A percentile compares a stretch with the other conserved stretches of the same genome.
Conservation (phyloP, 2,888 invertebrate species). For the Thymelicus lineola region DNA sequence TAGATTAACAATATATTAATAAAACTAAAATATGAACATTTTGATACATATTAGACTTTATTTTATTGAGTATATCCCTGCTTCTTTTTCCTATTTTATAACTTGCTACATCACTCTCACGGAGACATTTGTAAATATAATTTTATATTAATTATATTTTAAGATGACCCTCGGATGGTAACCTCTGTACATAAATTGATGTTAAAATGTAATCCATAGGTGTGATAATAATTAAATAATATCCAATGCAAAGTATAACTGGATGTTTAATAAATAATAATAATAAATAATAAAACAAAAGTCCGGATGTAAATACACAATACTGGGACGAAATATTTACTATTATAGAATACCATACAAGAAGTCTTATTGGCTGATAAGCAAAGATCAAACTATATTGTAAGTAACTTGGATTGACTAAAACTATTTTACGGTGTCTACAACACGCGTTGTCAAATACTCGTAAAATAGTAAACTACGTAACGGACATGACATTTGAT, state of each 20-base stretch:
- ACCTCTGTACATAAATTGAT: slow-evolving; percentile 27
- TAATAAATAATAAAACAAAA: slow-evolving; percentile 2
- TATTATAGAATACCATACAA: slow-evolving; percentile 2
- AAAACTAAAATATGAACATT: no score
- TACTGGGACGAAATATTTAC: background rate
- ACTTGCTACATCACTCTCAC: slow-evolving; percentile 9
- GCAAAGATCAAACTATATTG: background rate
- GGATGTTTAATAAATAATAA: no score
- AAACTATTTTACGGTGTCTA: background rate
- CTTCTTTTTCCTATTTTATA: background rate
- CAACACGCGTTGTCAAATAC: background rate
- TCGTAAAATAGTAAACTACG: background rate
- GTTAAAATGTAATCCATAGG: slow-evolving; percentile 13
- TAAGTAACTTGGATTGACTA: background rate
- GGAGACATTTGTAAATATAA: slow-evolving; percentile 16
- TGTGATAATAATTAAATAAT: background rate
- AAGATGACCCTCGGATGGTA: slow-evolving; percentile 18
- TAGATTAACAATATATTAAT: no score
- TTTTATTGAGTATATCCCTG: no score
- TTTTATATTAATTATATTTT: slow-evolving; percentile 2
- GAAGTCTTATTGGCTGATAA: background rate
- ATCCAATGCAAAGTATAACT: background rate
- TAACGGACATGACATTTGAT: background rate
- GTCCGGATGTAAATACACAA: slow-evolving; percentile 11
- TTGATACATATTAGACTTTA: no score